Evolutionary conservation across 2,888 invertebrate species (phyloP).

Genomic region (Petrolisthes cinctipes): DNA sequence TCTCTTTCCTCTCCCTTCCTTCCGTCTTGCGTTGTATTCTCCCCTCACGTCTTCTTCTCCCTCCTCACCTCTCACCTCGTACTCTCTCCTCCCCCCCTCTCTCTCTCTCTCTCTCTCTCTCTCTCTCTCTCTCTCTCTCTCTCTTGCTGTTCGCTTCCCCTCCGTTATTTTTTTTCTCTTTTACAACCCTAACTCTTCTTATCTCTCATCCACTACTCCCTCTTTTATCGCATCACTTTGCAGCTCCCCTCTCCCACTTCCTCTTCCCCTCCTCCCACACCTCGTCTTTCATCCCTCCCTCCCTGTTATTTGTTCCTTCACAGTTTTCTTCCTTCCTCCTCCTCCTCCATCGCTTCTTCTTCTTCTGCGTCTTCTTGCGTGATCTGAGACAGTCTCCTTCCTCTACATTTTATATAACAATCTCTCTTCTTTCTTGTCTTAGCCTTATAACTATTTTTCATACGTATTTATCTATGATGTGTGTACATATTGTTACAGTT

Average conservation of each 20-base stretch:
- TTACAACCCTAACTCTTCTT: neutral
- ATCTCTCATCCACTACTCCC: neutral
- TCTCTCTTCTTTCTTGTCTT: no score
- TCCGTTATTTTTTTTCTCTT: neutral
- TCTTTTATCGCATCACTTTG: neutral
- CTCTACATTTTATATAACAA: no score
- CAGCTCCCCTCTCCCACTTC: neutral
- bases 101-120: slow-evolving; percentile 35
- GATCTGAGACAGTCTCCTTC: no score
- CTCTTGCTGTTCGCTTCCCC: neutral
- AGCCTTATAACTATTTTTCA: no score
- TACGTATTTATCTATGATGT: no score
- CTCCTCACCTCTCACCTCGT: neutral
- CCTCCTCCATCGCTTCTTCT: neutral
- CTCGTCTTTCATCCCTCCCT: neutral
- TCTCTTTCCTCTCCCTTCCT: neutral
- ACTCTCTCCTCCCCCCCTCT: neutral
- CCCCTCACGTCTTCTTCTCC: neutral
- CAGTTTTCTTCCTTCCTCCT: neutral
- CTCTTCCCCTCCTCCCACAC: neutral
- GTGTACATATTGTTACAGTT: no score
- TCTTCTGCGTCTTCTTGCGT: neutral
- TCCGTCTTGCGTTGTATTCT: neutral
- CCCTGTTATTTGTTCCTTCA: neutral
- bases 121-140: slow-evolving; percentile 21